Evolutionary conservation across 2,888 invertebrate genomes (phyloP).

Genomic region (Heliconius sara): DNA sequence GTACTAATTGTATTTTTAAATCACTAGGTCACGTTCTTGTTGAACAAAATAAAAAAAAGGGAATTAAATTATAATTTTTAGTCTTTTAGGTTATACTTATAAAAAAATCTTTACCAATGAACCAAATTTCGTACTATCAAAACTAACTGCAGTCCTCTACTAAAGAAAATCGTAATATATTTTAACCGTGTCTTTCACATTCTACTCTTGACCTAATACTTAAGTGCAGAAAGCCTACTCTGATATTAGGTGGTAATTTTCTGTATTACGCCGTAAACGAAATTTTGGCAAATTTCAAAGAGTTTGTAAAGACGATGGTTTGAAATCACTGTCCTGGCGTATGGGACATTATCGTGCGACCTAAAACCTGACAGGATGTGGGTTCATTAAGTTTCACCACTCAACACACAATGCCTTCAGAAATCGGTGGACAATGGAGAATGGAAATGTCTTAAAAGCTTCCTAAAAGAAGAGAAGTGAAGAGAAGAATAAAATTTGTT

Average conservation of each 20-base stretch:
- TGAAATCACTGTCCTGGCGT: too few relatives aligned
- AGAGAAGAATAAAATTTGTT: not conserved
- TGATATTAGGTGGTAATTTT: conserved; percentile 39
- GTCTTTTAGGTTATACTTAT: not conserved
- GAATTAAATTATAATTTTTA: too few relatives aligned
- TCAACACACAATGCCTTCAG: too few relatives aligned
- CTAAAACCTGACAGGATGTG: too few relatives aligned
- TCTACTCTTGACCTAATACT: conserved; percentile 2
- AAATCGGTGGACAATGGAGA: too few relatives aligned
- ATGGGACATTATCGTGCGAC: too few relatives aligned
- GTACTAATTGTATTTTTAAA: too few relatives aligned
- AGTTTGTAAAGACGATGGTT: not conserved
- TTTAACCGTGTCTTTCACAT: conserved; percentile 6
- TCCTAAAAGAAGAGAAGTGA: too few relatives aligned
- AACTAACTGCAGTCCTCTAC: not conserved
- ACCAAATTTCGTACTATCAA: not conserved
- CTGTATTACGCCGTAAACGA: not conserved
- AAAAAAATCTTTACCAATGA: not conserved
- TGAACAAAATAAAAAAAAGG: too few relatives aligned
- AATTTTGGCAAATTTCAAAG: not conserved
- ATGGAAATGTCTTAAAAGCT: too few relatives aligned
- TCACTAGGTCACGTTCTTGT: too few relatives aligned
- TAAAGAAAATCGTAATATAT: not conserved
- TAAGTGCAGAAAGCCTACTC: not conserved
- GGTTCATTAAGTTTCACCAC: too few relatives aligned